Percentiles rank a stretch among this genome's conserved stretches.
Evolutionary conservation across 2,113 vertebrate genomes (phyloP).

Genomic region (Notechis scutatus): DNA sequence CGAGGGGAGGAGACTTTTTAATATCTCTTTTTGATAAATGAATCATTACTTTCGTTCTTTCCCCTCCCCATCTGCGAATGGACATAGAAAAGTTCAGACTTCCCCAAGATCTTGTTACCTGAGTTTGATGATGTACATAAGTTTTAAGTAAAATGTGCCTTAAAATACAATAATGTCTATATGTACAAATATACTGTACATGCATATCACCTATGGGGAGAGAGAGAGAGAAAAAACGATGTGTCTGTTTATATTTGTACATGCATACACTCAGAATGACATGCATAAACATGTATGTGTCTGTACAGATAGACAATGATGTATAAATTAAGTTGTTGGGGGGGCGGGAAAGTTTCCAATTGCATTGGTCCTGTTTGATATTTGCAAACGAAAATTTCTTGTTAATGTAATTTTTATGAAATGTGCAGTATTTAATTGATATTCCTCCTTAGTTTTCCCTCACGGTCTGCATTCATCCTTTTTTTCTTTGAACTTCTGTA

Average conservation of each 20-base stretch:
- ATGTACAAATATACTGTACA: neutral
- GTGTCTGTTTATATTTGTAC: neutral
- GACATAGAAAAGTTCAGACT: conserved; percentile 56
- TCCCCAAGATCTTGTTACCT: conserved; percentile 70
- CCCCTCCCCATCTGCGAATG: neutral
- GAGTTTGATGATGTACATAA: conserved; percentile 65
- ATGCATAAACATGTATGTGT: neutral
- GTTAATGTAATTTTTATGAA: conserved; percentile 84
- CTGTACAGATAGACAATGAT: neutral
- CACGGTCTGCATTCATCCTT: conserved; percentile 75
- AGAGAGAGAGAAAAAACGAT: neutral
- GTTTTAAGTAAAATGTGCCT: conserved; percentile 80
- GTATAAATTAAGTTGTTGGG: conserved; percentile 64
- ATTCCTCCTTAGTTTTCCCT: conserved; percentile 58
- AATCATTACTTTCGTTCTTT: neutral
- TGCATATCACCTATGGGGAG: no score
- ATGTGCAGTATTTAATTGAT: conserved; percentile 76
- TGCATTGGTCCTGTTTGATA: conserved; percentile 75
- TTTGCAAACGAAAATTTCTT: conserved; percentile 74
- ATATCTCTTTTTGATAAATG: neutral
- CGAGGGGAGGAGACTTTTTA: neutral
- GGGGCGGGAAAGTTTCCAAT: conserved; percentile 74
- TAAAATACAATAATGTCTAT: conserved; percentile 54
- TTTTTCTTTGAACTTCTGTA: conserved; percentile 71
- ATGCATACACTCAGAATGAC: neutral